Evolutionary conservation across 2,888 invertebrate species (phyloP).

Genomic region (Aphodius sticticus): DNA sequence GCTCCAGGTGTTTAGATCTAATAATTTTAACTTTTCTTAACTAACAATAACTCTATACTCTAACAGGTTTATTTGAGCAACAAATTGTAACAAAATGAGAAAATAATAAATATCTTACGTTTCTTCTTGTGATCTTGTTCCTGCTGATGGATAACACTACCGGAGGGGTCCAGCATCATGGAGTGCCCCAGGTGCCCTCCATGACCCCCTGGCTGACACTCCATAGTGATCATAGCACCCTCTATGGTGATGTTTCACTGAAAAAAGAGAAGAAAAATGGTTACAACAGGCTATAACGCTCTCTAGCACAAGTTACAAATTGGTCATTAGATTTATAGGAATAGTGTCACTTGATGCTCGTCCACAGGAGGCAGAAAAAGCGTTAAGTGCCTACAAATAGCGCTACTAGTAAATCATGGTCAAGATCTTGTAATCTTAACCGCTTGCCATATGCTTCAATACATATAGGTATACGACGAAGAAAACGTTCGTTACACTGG

Average conservation of each 20-base stretch:
- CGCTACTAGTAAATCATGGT: constrained; percentile 35
- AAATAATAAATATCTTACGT: constrained; percentile 52
- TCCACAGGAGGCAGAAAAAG: constrained; percentile 19
- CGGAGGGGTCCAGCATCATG: constrained; percentile 60
- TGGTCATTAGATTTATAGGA: not conserved
- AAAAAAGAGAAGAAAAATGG: constrained; percentile 43
- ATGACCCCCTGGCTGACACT: constrained; percentile 62
- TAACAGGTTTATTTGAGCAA: no score
- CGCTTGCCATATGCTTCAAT: constrained; percentile 42
- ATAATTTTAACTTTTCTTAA: no score
- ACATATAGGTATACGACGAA: constrained; percentile 7
- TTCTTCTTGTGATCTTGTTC: constrained; percentile 59
- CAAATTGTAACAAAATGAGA: not conserved
- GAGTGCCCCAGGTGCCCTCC: constrained; percentile 62
- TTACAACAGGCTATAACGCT: not conserved
- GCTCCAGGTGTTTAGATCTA: no score
- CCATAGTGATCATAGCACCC: constrained; percentile 62
- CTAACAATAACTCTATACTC: no score
- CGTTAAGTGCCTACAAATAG: constrained; percentile 16
- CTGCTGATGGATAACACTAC: constrained; percentile 55
- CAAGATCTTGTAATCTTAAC: constrained; percentile 28
- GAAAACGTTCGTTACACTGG: constrained; percentile 11
- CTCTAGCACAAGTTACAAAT: not conserved
- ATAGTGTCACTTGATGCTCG: constrained; percentile 18
- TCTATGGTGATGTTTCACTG: constrained; percentile 57